Evolutionary conservation across 2,113 vertebrate genomes (phyloP).

Genomic region (Ramphastos sulfuratus): DNA sequence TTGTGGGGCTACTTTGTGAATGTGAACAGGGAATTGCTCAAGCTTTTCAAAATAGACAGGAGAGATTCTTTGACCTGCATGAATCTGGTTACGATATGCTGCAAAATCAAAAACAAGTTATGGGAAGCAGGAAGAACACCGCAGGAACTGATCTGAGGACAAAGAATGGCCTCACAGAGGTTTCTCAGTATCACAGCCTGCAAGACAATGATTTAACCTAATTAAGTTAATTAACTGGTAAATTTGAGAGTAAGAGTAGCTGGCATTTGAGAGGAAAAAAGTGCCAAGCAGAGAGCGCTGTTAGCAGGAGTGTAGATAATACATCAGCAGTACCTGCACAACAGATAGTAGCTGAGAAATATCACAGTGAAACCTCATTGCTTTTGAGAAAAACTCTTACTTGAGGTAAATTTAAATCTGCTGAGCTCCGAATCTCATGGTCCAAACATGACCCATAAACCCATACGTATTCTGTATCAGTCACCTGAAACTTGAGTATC

Average conservation of each 20-base stretch:
- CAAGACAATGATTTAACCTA: conserved; percentile 36
- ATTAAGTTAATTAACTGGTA: conserved; percentile 47
- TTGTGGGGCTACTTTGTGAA: fast-evolving
- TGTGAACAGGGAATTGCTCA: neutral
- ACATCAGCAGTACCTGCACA: neutral
- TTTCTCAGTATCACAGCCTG: conserved; percentile 21
- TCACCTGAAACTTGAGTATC: neutral
- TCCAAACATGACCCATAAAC: neutral
- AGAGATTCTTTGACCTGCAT: neutral
- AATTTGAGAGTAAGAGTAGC: neutral
- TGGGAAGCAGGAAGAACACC: conserved; percentile 16
- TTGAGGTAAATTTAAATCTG: neutral
- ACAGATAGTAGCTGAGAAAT: neutral
- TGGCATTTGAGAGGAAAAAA: neutral
- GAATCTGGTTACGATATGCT: neutral
- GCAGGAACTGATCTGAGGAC: neutral
- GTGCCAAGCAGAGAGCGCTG: neutral
- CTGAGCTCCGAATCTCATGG: neutral
- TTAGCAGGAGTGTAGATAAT: neutral
- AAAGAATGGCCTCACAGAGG: conserved; percentile 31
- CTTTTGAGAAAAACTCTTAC: neutral
- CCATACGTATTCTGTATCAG: neutral
- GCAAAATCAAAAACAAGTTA: neutral
- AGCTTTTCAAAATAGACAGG: neutral
- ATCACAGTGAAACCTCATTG: neutral